phyloP scores from a whole-genome alignment of 2,113 vertebrate species.

The Steatornis caripensis region DNA sequence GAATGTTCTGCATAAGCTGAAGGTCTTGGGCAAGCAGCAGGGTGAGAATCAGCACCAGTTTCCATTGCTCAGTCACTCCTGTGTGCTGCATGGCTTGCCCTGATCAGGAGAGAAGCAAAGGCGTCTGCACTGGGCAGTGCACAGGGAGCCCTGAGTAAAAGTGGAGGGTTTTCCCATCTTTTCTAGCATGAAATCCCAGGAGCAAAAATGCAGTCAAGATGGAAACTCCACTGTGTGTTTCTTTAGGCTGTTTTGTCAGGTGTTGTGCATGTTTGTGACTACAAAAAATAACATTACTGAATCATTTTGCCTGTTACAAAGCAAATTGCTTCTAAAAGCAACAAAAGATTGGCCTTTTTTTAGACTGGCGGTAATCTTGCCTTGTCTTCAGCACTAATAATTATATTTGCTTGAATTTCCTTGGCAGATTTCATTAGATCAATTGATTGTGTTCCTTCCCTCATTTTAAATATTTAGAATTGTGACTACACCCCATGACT shows the following conservation, averaged over 20 bases:
- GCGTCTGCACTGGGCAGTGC: background rate
- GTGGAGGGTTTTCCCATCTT: background rate
- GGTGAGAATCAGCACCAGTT: background rate
- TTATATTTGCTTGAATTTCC: constrained; percentile 17
- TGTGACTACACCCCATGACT: background rate
- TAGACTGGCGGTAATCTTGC: background rate
- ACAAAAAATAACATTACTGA: background rate
- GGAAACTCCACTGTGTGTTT: background rate
- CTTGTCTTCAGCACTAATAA: constrained; percentile 14
- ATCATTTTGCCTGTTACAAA: background rate
- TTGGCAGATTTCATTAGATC: constrained; percentile 1
- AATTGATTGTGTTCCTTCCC: background rate
- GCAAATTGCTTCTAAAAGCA: background rate
- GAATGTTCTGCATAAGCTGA: background rate
- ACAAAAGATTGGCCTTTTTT: background rate
- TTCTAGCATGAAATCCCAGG: background rate
- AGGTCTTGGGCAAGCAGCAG: background rate
- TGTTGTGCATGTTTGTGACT: background rate
- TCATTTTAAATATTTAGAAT: background rate
- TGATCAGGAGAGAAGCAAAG: background rate
- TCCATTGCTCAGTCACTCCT: background rate
- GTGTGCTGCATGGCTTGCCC: background rate
- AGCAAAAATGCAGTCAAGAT: background rate
- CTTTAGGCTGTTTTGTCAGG: background rate
- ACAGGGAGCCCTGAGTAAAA: background rate